phyloP scores from a whole-genome alignment of 2,797 vertebrate species.

The Diplodus puntazzo region DNA sequence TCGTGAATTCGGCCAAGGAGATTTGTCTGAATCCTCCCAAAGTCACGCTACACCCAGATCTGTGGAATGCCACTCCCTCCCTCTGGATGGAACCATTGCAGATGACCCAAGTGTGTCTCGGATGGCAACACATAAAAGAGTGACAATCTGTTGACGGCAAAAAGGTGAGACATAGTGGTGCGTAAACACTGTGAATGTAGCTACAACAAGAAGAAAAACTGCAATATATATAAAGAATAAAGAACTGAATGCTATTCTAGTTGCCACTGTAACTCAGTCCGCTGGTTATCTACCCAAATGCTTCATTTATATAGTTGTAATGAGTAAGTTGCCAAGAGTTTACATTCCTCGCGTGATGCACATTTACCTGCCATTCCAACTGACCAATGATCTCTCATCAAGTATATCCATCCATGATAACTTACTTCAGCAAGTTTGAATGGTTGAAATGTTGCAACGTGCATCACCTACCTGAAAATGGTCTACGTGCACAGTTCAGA shows the following conservation, averaged over 20 bases:
- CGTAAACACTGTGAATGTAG: background rate
- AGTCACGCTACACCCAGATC: slow-evolving; percentile 64
- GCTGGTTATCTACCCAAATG: background rate
- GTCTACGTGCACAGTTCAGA: background rate
- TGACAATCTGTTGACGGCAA: background rate
- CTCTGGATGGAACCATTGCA: slow-evolving; percentile 41
- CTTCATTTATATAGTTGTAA: too few relatives aligned
- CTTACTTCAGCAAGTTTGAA: background rate
- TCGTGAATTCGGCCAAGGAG: slow-evolving; percentile 48
- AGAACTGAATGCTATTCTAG: too few relatives aligned
- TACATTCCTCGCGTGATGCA: background rate
- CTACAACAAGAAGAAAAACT: too few relatives aligned
- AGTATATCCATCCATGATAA: background rate
- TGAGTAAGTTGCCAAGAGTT: background rate
- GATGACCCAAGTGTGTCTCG: slow-evolving; percentile 36
- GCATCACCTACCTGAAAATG: background rate
- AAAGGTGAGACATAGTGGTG: background rate
- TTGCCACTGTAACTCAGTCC: too few relatives aligned
- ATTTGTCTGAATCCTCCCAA: slow-evolving; percentile 63
- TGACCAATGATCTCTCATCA: background rate
- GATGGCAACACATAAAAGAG: slow-evolving; percentile 9
- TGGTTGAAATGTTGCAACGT: background rate
- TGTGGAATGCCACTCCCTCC: slow-evolving; percentile 58
- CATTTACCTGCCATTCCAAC: background rate
- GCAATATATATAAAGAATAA: too few relatives aligned